Base-by-base conservation (phyloP, 2,797 vertebrate genomes). In the Periparus ater region DNA sequence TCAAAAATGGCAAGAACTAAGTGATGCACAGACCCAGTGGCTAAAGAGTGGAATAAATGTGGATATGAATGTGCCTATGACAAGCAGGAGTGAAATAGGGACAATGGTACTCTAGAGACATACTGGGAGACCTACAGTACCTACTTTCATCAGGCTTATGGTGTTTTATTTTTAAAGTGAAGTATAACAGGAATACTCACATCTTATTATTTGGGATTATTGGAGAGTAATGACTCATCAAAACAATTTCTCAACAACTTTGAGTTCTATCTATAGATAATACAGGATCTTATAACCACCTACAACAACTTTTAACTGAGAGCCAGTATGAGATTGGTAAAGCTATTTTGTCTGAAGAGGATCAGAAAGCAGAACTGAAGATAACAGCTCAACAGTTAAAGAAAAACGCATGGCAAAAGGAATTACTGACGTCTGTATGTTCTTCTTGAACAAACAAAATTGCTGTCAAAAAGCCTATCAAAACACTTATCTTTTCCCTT, bases 361-460 rank as follows among this genome's bases (percentile, higher is more conserved):
- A 81, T 75, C 36, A 94, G 38, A 81, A 84, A 77, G 42, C 25
- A 75, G 11, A 89, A 50, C n/a, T 81, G 63, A 71, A 67, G n/a
- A 68, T 26, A 82, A 29, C 15, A 18, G 13, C 36, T 32, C 45
- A 81, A 44, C 25, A 51, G n/a, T 32, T 70, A 29, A 73, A 79
- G 25, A 60, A 88, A 88, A 90, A 80, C 2, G 26, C 47, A 16
- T 9, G 10, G 29, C 12, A 81, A 84, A 90, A 66, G 6, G 16
- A 84, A 47, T 68, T 71, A 90, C 0, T 68, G 12, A 38, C 27
- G 32, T 38, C 18, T 68, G 5, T 9, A 61, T 61, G 13, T n/a
- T 77, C 15, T 55, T 40, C 25, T 44, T 71, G 50, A 65, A 61
- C 15, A 60, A 86, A 55, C 2, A 84, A 83, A 79, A 16, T 11